These are phyloP conservation scores for Abrostola tripartita DNA, from an alignment of 2,888 invertebrate genomes.

Conservation along the genomic window DNA sequence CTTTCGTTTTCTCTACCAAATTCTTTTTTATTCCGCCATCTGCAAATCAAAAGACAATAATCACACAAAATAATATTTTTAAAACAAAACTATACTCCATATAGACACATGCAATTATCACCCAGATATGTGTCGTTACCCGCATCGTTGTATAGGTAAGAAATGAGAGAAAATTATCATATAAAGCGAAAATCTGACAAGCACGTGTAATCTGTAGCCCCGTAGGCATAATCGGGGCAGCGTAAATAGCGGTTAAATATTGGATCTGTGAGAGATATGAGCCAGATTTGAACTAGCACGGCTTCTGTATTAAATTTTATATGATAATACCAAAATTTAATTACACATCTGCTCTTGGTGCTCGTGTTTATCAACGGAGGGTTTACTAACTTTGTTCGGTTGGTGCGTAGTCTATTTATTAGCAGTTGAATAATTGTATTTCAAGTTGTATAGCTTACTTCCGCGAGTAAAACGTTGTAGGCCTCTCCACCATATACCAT, in stretches of 20 bases:
- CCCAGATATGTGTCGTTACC: background rate
- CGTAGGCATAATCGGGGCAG: constrained; percentile 1
- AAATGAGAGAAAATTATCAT: constrained; percentile 48
- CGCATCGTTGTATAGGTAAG: constrained; percentile 23
- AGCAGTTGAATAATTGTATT: background rate
- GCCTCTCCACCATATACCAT: no score
- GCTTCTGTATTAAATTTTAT: constrained; percentile 1
- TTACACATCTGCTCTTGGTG: background rate
- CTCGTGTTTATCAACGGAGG: background rate
- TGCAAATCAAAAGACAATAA: no score
- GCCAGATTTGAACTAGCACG: background rate
- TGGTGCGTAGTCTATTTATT: background rate
- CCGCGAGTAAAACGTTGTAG: no score
- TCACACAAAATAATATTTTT: no score
- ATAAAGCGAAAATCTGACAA: constrained; percentile 47
- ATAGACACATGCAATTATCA: background rate
- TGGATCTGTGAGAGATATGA: background rate
- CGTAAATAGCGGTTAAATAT: constrained; percentile 1
- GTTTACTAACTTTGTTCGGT: background rate
- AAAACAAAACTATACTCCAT: background rate
- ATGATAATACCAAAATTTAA: constrained; percentile 3
- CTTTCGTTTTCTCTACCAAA: no score
- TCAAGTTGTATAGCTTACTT: no score
- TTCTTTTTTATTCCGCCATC: no score
- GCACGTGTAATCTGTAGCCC: constrained; percentile 42